phyloP scores from a whole-genome alignment of 2,113 vertebrate species.

The Anhinga rufa region DNA sequence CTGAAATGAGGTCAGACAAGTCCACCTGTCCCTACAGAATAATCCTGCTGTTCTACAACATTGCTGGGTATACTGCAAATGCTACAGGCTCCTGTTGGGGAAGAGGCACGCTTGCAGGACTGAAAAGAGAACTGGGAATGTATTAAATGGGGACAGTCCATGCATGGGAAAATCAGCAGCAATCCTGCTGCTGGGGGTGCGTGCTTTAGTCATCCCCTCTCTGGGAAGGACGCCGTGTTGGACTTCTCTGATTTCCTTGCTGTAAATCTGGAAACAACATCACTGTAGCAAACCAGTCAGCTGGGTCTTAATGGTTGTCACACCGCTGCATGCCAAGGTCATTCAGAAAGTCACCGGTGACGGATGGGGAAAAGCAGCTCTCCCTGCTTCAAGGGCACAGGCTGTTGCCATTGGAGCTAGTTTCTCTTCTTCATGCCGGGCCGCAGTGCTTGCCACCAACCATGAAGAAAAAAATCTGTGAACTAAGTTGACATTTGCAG shows the following conservation, averaged over 20 bases:
- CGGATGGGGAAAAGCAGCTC: neutral
- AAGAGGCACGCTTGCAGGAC: neutral
- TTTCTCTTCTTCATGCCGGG: accelerated
- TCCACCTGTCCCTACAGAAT: neutral
- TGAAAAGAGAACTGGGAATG: neutral
- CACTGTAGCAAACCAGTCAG: neutral
- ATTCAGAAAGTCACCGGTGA: neutral
- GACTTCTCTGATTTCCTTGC: neutral
- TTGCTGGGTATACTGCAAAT: neutral
- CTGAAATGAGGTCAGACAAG: neutral
- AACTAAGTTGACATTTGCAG: neutral
- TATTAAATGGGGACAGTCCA: neutral
- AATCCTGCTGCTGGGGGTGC: neutral
- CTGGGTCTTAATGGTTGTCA: neutral
- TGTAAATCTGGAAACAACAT: neutral
- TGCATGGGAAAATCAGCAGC: neutral
- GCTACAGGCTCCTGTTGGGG: neutral
- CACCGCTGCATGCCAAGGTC: neutral
- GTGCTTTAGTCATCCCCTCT: neutral
- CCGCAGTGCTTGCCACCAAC: neutral
- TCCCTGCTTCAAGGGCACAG: neutral
- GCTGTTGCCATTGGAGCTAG: neutral
- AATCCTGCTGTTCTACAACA: neutral
- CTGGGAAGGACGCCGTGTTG: neutral
- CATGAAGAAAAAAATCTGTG: neutral